phyloP scores from a whole-genome alignment of 2,113 vertebrate species.

The Cavia porcellus region DNA sequence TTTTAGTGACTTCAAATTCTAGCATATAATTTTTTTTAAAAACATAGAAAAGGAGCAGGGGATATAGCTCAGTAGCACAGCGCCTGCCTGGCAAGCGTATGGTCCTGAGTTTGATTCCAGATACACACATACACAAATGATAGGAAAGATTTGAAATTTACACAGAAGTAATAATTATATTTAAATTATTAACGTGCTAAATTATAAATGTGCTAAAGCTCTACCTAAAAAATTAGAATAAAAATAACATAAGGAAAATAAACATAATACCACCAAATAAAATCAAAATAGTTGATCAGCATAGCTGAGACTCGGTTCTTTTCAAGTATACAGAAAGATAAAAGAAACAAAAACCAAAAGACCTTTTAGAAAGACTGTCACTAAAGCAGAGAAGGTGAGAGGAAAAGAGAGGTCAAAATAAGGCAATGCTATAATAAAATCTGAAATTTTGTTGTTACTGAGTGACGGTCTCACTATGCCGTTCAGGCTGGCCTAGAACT shows the following conservation, averaged over 20 bases:
- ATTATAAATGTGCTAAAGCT: not conserved
- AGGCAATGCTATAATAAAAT: not conserved
- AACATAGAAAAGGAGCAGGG: too few species aligned
- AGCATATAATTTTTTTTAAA: not conserved
- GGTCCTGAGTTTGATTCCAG: too few species aligned
- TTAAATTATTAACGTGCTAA: constrained; percentile 25
- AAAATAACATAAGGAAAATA: not conserved
- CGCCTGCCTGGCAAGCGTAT: too few species aligned
- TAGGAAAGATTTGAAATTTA: not conserved
- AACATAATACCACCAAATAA: constrained; percentile 11
- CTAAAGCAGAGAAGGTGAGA: not conserved
- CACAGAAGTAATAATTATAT: not conserved
- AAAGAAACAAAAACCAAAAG: not conserved
- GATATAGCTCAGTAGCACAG: too few species aligned
- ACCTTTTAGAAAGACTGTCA: constrained; percentile 8
- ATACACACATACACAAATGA: not conserved
- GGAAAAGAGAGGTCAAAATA: too few species aligned
- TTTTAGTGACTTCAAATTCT: not conserved
- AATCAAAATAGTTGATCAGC: not conserved
- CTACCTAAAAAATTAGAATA: not conserved
- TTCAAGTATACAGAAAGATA: not conserved
- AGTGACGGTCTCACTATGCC: not conserved
- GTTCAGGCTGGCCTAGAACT: not conserved
- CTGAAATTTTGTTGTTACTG: not conserved
- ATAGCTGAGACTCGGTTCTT: constrained; percentile 40